Conservation (phyloP, 2,797 vertebrate genomes). For the Anguilla pacifica region DNA sequence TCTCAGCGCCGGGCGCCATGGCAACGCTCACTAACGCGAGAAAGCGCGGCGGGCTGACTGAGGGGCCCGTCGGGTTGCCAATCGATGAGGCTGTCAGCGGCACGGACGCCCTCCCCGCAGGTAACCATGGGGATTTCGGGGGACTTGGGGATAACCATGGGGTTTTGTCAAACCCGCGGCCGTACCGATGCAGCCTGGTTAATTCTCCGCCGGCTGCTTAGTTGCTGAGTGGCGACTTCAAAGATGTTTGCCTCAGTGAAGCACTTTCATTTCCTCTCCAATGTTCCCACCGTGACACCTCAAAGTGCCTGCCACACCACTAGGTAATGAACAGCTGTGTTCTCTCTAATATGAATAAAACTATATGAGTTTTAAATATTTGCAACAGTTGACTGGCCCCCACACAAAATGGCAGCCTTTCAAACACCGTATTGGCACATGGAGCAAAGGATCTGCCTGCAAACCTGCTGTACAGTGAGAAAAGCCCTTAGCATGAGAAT, state of each 20-base stretch:
- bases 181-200: background rate
- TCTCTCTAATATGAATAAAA: background rate
- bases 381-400: background rate
- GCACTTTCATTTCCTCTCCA: background rate
- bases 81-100: constrained; percentile 36
- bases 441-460: background rate
- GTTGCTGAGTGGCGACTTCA: background rate
- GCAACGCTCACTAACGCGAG: constrained; percentile 71
- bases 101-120: constrained; percentile 31
- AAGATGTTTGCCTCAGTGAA: background rate
- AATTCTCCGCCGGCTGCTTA: background rate
- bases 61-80: constrained; percentile 27
- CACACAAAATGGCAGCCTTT: background rate
- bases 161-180: background rate
- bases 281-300: background rate
- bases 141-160: constrained; percentile 7
- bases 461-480: background rate
- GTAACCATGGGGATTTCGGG: constrained; percentile 33
- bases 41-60: constrained; percentile 58
- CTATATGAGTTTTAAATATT: background rate
- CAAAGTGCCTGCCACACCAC: background rate
- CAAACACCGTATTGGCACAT: background rate
- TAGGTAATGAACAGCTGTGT: background rate
- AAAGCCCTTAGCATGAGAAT: background rate
- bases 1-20: constrained; percentile 70